Evolutionary conservation across 2,888 invertebrate genomes (phyloP).

Genomic region (Euplexia lucipara): DNA sequence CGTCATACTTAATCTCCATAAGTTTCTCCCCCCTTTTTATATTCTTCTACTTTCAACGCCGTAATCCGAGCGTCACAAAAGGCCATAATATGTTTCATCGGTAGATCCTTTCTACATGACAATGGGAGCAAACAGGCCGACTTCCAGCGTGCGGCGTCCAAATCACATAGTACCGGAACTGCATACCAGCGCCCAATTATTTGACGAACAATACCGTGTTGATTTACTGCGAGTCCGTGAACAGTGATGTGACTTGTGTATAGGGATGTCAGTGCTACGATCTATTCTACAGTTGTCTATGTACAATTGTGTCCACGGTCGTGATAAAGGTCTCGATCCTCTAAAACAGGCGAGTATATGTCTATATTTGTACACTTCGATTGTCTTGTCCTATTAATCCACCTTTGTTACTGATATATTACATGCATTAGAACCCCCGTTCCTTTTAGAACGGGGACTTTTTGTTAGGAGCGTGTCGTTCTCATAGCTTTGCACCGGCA

Average conservation of each 20-base stretch:
- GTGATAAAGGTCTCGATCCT: slow-evolving; percentile 18
- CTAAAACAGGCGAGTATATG: slow-evolving; percentile 17
- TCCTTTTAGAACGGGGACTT: slow-evolving; percentile 42
- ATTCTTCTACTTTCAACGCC: slow-evolving; percentile 32
- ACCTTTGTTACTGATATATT: slow-evolving; percentile 53
- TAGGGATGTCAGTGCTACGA: slow-evolving; percentile 52
- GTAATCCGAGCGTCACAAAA: slow-evolving; percentile 53
- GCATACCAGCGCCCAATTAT: slow-evolving; percentile 65
- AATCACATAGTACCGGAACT: slow-evolving; percentile 61
- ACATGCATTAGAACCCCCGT: slow-evolving; percentile 48
- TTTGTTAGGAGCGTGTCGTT: slow-evolving; percentile 42
- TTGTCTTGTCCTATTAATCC: slow-evolving; percentile 36
- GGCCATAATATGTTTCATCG: slow-evolving; percentile 49
- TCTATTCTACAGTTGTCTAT: slow-evolving; percentile 35
- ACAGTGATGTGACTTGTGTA: slow-evolving; percentile 44
- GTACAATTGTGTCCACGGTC: neutral
- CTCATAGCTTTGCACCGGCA: slow-evolving; percentile 47
- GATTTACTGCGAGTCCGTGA: slow-evolving; percentile 59
- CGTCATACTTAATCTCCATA: slow-evolving; percentile 61
- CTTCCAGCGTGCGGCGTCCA: slow-evolving; percentile 49
- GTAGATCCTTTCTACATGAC: slow-evolving; percentile 41
- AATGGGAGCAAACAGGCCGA: slow-evolving; percentile 45
- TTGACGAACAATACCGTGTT: slow-evolving; percentile 68
- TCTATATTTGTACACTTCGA: slow-evolving; percentile 27
- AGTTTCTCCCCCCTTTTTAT: slow-evolving; percentile 51